Conservation (phyloP, 2,888 invertebrate species). For the Aromia moschata region DNA sequence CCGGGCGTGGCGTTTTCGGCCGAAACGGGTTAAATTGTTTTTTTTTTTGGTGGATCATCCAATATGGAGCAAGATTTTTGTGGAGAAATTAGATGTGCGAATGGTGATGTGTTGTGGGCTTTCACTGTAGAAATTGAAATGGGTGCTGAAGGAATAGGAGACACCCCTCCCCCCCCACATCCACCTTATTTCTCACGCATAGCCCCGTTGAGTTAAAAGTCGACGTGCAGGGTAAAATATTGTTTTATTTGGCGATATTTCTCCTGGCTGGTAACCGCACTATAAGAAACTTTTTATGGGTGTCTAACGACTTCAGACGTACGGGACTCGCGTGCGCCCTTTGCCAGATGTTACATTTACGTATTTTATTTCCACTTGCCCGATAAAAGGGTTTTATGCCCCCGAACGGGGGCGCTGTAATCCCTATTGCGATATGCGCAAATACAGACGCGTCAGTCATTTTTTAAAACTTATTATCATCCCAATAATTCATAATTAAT, state of each 20-base stretch:
- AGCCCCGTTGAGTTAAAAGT: constrained; percentile 3
- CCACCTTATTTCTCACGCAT: neutral
- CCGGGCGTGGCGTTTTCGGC: no score
- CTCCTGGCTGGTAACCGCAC: constrained; percentile 26
- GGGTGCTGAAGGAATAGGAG: neutral
- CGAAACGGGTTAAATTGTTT: neutral
- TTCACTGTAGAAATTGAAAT: neutral
- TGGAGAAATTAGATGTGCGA: neutral
- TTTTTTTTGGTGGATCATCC: no score
- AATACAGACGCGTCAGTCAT: no score
- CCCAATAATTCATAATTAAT: no score
- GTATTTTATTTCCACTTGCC: constrained; percentile 45
- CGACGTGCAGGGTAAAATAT: constrained; percentile 12
- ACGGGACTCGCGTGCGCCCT: constrained; percentile 34
- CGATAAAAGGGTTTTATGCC: constrained; percentile 47
- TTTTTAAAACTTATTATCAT: no score
- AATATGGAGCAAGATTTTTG: neutral
- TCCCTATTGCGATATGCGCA: constrained; percentile 46
- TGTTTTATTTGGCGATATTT: constrained; percentile 29
- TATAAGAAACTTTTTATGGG: constrained; percentile 42
- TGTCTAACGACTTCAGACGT: constrained; percentile 44
- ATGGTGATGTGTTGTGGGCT: neutral
- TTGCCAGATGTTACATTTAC: constrained; percentile 45
- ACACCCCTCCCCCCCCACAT: neutral
- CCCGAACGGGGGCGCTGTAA: constrained; percentile 45